Evolutionary conservation across 2,797 vertebrate species (phyloP).

Genomic region (Myoxocephalus aenaeus): DNA sequence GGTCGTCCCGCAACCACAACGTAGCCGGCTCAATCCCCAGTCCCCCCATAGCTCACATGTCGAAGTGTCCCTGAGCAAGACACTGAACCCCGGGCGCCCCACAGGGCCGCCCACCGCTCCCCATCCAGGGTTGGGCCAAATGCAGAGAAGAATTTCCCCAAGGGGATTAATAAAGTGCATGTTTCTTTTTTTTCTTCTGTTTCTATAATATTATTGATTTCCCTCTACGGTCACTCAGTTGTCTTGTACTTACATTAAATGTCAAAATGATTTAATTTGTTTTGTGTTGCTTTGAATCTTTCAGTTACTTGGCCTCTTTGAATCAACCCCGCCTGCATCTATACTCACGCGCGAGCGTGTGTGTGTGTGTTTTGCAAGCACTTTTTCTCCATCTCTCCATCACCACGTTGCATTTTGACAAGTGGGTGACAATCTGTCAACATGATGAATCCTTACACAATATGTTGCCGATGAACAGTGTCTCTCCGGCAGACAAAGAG

Average conservation of each 20-base stretch:
- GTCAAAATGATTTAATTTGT: conserved; percentile 33
- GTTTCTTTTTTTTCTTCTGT: too few species aligned
- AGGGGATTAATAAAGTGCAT: too few species aligned
- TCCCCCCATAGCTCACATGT: too few species aligned
- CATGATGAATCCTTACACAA: conserved; percentile 72
- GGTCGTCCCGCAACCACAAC: too few species aligned
- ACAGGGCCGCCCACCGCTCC: too few species aligned
- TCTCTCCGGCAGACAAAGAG: conserved; percentile 60
- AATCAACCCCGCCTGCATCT: conserved; percentile 47
- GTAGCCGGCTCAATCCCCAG: too few species aligned
- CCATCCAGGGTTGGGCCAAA: too few species aligned
- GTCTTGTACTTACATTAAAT: conserved; percentile 45
- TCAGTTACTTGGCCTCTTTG: conserved; percentile 38
- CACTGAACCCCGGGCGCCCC: too few species aligned
- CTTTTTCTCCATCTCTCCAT: conserved; percentile 43
- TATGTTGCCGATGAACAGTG: conserved; percentile 66
- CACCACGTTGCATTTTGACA: conserved; percentile 73
- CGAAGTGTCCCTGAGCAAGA: too few species aligned
- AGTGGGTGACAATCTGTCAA: conserved; percentile 75
- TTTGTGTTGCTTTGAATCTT: conserved; percentile 23
- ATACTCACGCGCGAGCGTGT: not conserved
- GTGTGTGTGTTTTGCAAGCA: not conserved
- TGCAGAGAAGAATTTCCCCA: too few species aligned
- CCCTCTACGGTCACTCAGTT: not conserved
- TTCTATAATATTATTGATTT: not conserved